Evolutionary conservation across 37 sponge, comb jelly and placozoan genomes (phyloP).

Genomic region (Amphimedon queenslandica): DNA sequence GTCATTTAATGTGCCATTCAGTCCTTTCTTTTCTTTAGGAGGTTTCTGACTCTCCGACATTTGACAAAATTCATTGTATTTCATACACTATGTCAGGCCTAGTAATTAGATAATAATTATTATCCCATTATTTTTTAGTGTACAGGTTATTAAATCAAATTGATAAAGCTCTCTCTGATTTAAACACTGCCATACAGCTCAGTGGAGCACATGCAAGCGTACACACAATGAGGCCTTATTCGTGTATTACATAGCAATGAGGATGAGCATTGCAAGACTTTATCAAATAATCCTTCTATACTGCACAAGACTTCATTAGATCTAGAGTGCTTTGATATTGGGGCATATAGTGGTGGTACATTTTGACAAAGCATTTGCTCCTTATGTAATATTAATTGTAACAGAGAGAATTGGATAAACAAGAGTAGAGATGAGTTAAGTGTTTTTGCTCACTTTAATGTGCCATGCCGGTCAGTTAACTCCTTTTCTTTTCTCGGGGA

Average conservation of each 20-base stretch:
- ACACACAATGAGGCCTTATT: slow-evolving; percentile 84
- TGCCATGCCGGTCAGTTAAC: slow-evolving; percentile 69
- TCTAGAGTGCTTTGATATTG: no score
- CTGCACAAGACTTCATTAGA: no score
- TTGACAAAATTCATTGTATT: no score
- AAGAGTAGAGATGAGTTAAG: not conserved
- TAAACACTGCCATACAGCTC: slow-evolving; percentile 78
- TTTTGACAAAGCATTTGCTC: slow-evolving; percentile 59
- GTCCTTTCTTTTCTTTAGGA: slow-evolving; percentile 63
- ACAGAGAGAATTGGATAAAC: not conserved
- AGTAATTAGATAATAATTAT: no score
- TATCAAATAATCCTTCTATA: no score
- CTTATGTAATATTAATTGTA: slow-evolving; percentile 14
- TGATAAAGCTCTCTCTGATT: slow-evolving; percentile 73
- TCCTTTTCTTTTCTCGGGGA: slow-evolving; percentile 63
- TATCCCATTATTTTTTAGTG: slow-evolving; percentile 42
- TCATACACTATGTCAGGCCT: no score
- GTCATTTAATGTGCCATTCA: slow-evolving; percentile 76
- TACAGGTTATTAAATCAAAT: slow-evolving; percentile 60
- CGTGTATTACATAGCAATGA: slow-evolving; percentile 62
- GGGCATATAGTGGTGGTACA: slow-evolving; percentile 10
- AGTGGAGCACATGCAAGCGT: slow-evolving; percentile 78
- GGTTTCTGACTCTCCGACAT: no score
- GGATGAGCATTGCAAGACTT: slow-evolving; percentile 81
- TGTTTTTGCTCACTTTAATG: slow-evolving; percentile 54